A percentile compares a stretch with the other conserved stretches of the same genome.
Evolutionary conservation across 1,140 invertebrate species (phyloP).

Genomic region (Drosophila nasuta): DNA sequence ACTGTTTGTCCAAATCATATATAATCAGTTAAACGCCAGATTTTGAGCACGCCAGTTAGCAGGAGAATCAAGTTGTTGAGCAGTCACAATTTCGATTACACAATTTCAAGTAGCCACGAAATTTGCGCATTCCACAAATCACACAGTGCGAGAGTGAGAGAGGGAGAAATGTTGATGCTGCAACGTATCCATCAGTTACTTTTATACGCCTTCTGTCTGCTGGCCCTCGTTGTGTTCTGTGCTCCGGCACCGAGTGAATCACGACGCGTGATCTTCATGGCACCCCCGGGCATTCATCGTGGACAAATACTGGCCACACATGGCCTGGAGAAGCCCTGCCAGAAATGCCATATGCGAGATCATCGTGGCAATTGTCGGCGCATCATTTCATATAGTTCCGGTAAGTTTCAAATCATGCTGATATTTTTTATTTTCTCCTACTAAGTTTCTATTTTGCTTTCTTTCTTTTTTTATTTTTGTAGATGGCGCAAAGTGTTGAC

Average conservation of each 20-base stretch:
- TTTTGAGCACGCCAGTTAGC: slow-evolving; percentile 63
- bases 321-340: slow-evolving; percentile 65
- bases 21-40: slow-evolving; percentile 83
- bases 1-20: slow-evolving; percentile 67
- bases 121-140: slow-evolving; percentile 4
- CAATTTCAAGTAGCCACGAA: slow-evolving; percentile 45
- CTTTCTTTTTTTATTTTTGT: neutral
- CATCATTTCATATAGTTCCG: slow-evolving; percentile 72
- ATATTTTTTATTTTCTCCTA: neutral
- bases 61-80: neutral
- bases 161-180: slow-evolving; percentile 45
- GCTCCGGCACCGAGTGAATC: slow-evolving; percentile 60
- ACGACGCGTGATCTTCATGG: slow-evolving; percentile 78
- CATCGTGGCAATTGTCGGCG: slow-evolving; percentile 78
- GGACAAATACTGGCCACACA: slow-evolving; percentile 73
- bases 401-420: slow-evolving; percentile 40
- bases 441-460: neutral
- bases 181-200: slow-evolving; percentile 52
- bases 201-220: slow-evolving; percentile 56
- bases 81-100: slow-evolving; percentile 35
- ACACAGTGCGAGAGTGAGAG: neutral
- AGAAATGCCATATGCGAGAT: slow-evolving; percentile 75
- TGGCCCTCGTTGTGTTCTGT: slow-evolving; percentile 61
- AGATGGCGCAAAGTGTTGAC: slow-evolving; percentile 71
- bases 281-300: slow-evolving; percentile 54